Conservation (phyloP, 2,113 vertebrate species). For the Pseudopodoces humilis region DNA sequence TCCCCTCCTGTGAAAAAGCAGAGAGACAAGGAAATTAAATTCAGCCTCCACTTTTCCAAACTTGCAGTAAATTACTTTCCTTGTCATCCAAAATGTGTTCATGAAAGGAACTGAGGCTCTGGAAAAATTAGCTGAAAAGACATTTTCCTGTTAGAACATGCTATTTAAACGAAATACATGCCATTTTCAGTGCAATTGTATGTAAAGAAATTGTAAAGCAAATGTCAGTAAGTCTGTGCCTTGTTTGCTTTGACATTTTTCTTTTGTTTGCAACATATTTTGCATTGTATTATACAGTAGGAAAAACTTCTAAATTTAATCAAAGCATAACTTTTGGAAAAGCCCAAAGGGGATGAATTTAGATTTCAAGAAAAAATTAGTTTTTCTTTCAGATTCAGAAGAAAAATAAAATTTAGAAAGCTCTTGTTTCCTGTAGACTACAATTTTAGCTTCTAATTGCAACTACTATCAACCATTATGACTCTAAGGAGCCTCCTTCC, state of each 20-base stretch:
- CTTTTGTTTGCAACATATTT: neutral
- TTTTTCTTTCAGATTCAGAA: neutral
- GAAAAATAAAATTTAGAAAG: neutral
- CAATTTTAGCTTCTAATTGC: neutral
- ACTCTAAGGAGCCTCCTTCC: neutral
- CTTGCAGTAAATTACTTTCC: neutral
- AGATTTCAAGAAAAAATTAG: neutral
- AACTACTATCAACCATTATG: neutral
- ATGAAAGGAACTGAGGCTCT: neutral
- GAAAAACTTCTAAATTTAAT: neutral
- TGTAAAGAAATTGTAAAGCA: neutral
- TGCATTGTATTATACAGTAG: neutral
- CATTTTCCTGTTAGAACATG: neutral
- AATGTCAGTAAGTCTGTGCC: neutral
- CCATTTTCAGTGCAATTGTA: neutral
- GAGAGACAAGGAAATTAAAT: neutral
- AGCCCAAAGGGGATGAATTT: fast-evolving
- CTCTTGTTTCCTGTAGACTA: neutral
- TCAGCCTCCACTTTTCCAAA: neutral
- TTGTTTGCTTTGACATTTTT: neutral
- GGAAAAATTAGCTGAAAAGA: neutral
- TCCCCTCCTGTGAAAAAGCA: neutral
- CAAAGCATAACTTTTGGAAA: neutral
- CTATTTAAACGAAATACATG: neutral
- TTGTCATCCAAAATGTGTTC: neutral